These are phyloP conservation scores for Drosophila pruinosa DNA, from an alignment of 1,140 invertebrate genomes.

Conservation along the genomic window DNA sequence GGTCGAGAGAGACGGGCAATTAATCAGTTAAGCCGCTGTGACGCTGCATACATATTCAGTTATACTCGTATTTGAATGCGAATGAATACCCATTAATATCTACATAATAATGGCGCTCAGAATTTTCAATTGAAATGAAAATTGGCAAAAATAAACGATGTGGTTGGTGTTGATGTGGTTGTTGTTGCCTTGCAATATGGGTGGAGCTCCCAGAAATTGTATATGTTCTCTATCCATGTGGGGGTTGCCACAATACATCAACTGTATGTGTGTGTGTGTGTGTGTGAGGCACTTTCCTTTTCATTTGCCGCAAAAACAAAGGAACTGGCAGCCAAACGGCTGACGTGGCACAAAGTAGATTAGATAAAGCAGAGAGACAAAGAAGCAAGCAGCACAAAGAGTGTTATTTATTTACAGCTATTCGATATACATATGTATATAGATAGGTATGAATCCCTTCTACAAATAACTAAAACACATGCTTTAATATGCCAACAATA, in stretches of 20 bases:
- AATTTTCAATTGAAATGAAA: slow-evolving; percentile 29
- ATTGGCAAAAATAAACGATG: slow-evolving; percentile 47
- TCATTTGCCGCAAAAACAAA: slow-evolving; percentile 62
- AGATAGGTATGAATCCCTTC: neutral
- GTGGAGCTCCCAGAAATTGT: slow-evolving; percentile 54
- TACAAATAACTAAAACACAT: neutral
- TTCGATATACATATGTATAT: neutral
- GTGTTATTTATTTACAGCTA: neutral
- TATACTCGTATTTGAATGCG: neutral
- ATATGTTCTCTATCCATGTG: slow-evolving; percentile 27
- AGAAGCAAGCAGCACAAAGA: neutral
- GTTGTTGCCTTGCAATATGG: slow-evolving; percentile 22
- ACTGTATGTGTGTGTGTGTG: neutral
- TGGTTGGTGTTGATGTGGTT: slow-evolving; percentile 24
- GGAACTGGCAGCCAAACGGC: slow-evolving; percentile 32
- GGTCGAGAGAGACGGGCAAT: slow-evolving; percentile 51
- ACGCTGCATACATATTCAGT: slow-evolving; percentile 31
- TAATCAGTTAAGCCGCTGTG: slow-evolving; percentile 76
- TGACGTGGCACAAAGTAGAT: slow-evolving; percentile 42
- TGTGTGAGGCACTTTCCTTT: slow-evolving; percentile 62
- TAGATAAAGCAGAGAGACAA: slow-evolving; percentile 17
- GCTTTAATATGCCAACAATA: neutral
- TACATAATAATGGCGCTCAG: slow-evolving; percentile 25
- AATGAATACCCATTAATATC: slow-evolving; percentile 2
- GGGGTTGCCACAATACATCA: slow-evolving; percentile 37